Evolutionary conservation across 1,140 invertebrate species (phyloP), one percentile per base, ranked within the genome.

Genomic region (Hypothenemus hampei): DNA sequence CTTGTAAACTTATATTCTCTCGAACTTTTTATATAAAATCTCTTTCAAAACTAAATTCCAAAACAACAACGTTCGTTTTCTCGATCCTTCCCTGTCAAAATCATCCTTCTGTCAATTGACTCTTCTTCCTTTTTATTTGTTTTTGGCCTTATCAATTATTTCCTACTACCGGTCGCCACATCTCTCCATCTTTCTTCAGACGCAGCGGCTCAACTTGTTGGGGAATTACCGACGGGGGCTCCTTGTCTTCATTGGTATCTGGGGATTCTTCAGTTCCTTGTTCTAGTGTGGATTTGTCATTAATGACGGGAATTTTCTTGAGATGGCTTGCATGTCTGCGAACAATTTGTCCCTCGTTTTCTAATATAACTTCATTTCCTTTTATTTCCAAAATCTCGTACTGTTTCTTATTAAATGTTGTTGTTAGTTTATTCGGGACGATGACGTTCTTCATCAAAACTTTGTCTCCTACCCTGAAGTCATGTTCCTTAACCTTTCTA

Each of bases 391-490:
- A 16, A 3, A 57, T 37, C 24, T 35, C 22, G 15, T 33, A 50
- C 35, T 49, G 22, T 1, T 52, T 41, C 4, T 45, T 45, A 16
- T 22, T 18, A 55, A 43, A 58, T 33, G 33, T 52, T n/a, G 47
- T 36, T 16, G 31, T 56, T 24, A 58, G 18, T 52, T 60, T 60
- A 31, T 57, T 13, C 39, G 40, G 20, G 22, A 31, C 13, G 3
- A 41, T 29, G 20, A 56, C 13, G 33, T 61, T 61, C 23, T 56
- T 19, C 20, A 61, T 33, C 19, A 58, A 44, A n/a, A 63, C 61
- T 57, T 59, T 61, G 24, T 63, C 59, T 26, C 61, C 61, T 19
- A n/a, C 6, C 24, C 37, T 35, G 11, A 61, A 21, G 22, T 61
- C 36, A 6, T 15, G 15, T 19, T 51, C 20, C 24, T 44, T 56